phyloP scores from a whole-genome alignment of 2,888 invertebrate species.

The Andricus curvator region DNA sequence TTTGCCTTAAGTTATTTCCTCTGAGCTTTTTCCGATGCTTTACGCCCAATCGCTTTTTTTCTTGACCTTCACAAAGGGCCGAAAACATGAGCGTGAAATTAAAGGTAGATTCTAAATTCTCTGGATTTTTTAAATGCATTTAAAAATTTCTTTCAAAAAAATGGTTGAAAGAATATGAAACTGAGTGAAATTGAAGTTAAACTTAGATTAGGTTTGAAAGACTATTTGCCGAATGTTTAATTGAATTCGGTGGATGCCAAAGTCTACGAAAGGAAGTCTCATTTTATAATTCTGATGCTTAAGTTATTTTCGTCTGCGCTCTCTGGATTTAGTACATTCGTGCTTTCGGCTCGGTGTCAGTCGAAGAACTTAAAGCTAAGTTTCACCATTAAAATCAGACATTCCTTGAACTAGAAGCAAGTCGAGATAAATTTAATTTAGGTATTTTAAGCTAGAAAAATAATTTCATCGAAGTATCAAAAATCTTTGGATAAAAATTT shows the following conservation, averaged over 20 bases:
- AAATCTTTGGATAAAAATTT: background rate
- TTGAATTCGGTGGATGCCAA: background rate
- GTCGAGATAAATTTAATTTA: background rate
- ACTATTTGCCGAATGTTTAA: background rate
- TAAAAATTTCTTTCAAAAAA: background rate
- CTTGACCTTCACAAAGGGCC: constrained; percentile 12
- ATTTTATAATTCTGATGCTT: background rate
- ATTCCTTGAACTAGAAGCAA: background rate
- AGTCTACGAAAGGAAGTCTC: background rate
- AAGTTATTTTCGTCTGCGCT: background rate
- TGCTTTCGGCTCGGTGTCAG: constrained; percentile 24
- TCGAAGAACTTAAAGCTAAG: constrained; percentile 33
- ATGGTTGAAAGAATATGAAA: background rate
- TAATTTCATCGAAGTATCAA: background rate
- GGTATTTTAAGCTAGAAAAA: background rate
- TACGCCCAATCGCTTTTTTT: constrained; percentile 36
- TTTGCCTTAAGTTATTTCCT: background rate
- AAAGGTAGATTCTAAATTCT: background rate
- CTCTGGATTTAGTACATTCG: constrained; percentile 13
- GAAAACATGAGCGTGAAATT: constrained; percentile 19
- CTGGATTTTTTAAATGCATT: constrained; percentile 9
- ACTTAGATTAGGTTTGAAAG: background rate
- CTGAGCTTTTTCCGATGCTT: background rate
- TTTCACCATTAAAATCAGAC: constrained; percentile 39
- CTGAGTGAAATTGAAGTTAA: background rate